phyloP scores from a whole-genome alignment of 2,888 invertebrate genomes.

The Pegoplata infirma region DNA sequence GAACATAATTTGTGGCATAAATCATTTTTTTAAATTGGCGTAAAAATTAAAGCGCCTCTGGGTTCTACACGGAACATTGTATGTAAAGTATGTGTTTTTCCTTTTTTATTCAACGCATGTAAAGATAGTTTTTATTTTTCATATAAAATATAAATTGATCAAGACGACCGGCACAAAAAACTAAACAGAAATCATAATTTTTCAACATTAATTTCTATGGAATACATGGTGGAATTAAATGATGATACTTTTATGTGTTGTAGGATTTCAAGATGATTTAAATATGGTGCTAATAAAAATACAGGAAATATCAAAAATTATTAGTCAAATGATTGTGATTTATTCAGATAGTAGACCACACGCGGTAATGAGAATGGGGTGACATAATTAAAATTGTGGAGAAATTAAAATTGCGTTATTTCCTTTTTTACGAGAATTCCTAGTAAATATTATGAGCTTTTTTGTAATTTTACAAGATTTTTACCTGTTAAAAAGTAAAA shows the following conservation, averaged over 20 bases:
- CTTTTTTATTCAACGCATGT: background rate
- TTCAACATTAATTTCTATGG: background rate
- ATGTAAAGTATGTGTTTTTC: background rate
- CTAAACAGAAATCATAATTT: background rate
- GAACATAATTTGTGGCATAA: slow-evolving; percentile 59
- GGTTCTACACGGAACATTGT: background rate
- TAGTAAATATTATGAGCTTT: too few species aligned
- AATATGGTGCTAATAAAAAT: background rate
- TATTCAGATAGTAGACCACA: too few species aligned
- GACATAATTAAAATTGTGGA: too few species aligned
- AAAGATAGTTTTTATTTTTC: background rate
- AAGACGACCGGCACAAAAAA: background rate
- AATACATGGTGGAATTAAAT: background rate
- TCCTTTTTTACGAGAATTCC: too few species aligned
- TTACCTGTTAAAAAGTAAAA: too few species aligned
- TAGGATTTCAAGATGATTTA: background rate
- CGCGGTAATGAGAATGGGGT: too few species aligned
- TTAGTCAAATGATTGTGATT: too few species aligned
- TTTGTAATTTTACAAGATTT: too few species aligned
- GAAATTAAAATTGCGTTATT: too few species aligned
- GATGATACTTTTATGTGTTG: background rate
- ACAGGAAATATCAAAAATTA: too few species aligned
- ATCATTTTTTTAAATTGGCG: slow-evolving; percentile 61
- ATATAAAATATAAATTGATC: background rate
- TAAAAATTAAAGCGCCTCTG: slow-evolving; percentile 59